phyloP scores from a whole-genome alignment of 1,140 invertebrate species.

The Drosophila pseudoananassae region DNA sequence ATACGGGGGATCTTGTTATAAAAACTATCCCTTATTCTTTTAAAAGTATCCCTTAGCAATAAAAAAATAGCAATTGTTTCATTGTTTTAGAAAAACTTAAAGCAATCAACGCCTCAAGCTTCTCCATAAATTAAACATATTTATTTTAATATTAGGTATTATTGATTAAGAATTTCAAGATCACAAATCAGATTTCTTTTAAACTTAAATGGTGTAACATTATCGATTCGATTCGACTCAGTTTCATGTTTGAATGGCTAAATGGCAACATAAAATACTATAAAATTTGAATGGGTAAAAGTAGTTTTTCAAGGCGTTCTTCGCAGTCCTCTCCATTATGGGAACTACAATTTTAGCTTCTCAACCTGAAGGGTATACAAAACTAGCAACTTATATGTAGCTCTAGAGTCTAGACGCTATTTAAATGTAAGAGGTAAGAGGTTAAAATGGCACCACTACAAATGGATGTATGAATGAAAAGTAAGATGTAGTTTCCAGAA shows the following conservation, averaged over 20 bases:
- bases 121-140: slow-evolving; percentile 62
- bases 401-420: slow-evolving; percentile 37
- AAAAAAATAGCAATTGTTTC: slow-evolving; percentile 6
- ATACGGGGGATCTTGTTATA: no score
- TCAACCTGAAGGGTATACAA: not conserved
- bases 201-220: slow-evolving; percentile 45
- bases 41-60: not conserved
- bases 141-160: slow-evolving; percentile 66
- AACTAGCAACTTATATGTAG: slow-evolving; percentile 23
- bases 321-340: not conserved
- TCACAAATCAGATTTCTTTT: slow-evolving; percentile 79
- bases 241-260: slow-evolving; percentile 9
- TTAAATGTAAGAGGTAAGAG: slow-evolving; percentile 6
- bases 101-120: slow-evolving; percentile 72
- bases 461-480: not conserved
- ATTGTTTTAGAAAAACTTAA: slow-evolving; percentile 52
- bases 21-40: no score
- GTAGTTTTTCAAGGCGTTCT: slow-evolving; percentile 6
- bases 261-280: slow-evolving; percentile 29
- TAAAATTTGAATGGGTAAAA: slow-evolving; percentile 2
- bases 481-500: not conserved
- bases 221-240: slow-evolving; percentile 14
- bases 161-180: slow-evolving; percentile 78
- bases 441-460: not conserved
- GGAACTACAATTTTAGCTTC: not conserved